Conservation (phyloP, 2,888 invertebrate species). For the Vanessa cardui region DNA sequence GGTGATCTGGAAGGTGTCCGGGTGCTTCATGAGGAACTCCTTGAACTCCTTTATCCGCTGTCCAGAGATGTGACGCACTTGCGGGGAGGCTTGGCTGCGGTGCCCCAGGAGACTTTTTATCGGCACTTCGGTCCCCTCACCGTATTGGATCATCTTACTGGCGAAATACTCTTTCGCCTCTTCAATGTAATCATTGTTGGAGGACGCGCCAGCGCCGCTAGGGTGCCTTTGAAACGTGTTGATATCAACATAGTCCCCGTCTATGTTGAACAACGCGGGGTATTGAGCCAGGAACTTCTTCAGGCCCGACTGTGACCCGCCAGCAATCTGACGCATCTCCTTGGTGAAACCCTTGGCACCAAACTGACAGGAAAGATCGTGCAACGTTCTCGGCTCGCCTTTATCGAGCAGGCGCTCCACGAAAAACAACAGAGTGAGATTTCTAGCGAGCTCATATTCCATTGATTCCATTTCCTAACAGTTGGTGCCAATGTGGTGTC, state of each 20-base stretch:
- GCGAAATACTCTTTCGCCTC: conserved; percentile 99
- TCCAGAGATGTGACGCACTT: conserved; percentile 97
- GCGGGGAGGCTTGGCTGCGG: conserved; percentile 97
- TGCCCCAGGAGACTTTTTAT: conserved; percentile 98
- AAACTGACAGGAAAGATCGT: conserved; percentile 99
- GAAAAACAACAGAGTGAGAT: conserved; percentile 98
- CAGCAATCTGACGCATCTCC: conserved; percentile 98
- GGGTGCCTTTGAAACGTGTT: conserved; percentile 88
- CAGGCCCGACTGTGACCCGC: conserved; percentile 97
- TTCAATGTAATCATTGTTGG: conserved; percentile 94
- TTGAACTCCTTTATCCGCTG: conserved; percentile 97
- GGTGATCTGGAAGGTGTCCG: conserved; percentile 92
- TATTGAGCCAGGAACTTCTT: conserved; percentile 98
- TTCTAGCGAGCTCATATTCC: conserved; percentile 96
- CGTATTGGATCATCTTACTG: conserved; percentile 96
- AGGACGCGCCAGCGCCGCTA: conserved; percentile 83
- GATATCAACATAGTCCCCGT: conserved; percentile 95
- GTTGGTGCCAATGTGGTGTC: conserved; percentile 80
- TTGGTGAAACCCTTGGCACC: conserved; percentile 99
- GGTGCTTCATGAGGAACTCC: conserved; percentile 93
- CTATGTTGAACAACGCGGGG: conserved; percentile 97
- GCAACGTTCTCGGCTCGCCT: conserved; percentile 96
- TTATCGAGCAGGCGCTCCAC: conserved; percentile 99
- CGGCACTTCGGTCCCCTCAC: conserved; percentile 97
- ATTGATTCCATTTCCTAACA: conserved; percentile 92